Evolutionary conservation across 2,113 vertebrate species (phyloP).

Genomic region (Dissostichus mawsoni): DNA sequence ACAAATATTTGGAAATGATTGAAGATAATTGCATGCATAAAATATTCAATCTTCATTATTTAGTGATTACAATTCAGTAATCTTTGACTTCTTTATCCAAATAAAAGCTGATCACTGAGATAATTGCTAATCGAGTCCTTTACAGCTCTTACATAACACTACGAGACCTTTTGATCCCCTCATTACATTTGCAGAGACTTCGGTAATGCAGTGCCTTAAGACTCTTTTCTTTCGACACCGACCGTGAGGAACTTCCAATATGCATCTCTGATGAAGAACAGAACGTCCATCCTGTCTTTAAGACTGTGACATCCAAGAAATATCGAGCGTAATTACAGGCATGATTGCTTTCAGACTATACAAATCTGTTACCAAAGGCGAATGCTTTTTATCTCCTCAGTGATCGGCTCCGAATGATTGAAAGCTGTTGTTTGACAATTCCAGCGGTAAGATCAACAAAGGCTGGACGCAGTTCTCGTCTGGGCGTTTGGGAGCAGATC

Average conservation of each 20-base stretch:
- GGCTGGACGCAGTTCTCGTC: conserved; percentile 14
- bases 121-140: neutral
- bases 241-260: conserved; percentile 47
- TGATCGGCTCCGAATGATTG: conserved; percentile 26
- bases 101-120: conserved; percentile 21
- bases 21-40: neutral
- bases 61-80: neutral
- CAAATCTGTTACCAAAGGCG: conserved; percentile 4
- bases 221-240: conserved; percentile 31
- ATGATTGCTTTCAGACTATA: conserved; percentile 39
- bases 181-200: conserved; percentile 52
- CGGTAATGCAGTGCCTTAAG: conserved; percentile 5
- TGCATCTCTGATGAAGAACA: conserved; percentile 54
- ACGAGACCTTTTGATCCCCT: conserved; percentile 18
- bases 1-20: conserved; percentile 9
- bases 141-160: conserved; percentile 29
- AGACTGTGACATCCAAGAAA: conserved; percentile 49
- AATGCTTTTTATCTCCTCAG: conserved; percentile 33
- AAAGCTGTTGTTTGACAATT: conserved; percentile 47
- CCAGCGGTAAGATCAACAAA: conserved; percentile 47
- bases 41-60: neutral
- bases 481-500: conserved; percentile 12
- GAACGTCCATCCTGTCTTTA: conserved; percentile 45
- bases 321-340: conserved; percentile 50
- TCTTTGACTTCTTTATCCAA: conserved; percentile 2